Base-by-base conservation (phyloP, 92 coral and sea anemone species). In the Scolanthus callimorphus region DNA sequence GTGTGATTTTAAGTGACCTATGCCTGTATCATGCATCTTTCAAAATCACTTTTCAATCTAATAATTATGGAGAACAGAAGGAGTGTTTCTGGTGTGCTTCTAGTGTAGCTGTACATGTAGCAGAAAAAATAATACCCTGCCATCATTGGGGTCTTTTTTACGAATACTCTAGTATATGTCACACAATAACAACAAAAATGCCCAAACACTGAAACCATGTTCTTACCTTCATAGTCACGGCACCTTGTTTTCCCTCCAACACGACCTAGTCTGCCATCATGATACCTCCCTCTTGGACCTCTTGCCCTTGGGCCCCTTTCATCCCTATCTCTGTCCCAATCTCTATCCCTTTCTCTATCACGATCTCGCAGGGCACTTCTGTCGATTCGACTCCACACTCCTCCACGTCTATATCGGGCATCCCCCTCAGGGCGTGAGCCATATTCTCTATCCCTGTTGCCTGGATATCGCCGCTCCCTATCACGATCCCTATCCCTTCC, bases 221-320 rank as follows among this genome's bases (percentile, higher is more conserved):
- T 1, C 79, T 56, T 84, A 92, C 98, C 98, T 63, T 92, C 98
- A 84, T 92, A 92, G 72, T 92, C 98, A 49, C 96, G 73, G 62
- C 98, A 92, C 41, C 98, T 84, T 15, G 80, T 89, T 45, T 86
- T 80, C 17, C 69, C 65, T 49, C 83, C 67, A 62, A 83, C 86
- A 45, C 67, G 71, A 11, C 67, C 80, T 39, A 64, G 75, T 47
- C 95, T 60, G 27, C 64, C 78, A 20, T 67, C 88, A 43, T 71
- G 71, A 51, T 70, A 68, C 25, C 85, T 78, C 26, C 71, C 85
- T 34, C 85, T 50, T 0, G 49, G 59, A 22, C 78, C 62, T 4
- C 74, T 24, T 19, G 69, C 9, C 97, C 97, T 62, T 91, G 57
- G 11, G 28, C 48, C 39, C 76, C 60, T 43, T 28, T 77, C 62